Base-by-base conservation (phyloP, 2,113 vertebrate genomes). In the Zonotrichia leucophrys region DNA sequence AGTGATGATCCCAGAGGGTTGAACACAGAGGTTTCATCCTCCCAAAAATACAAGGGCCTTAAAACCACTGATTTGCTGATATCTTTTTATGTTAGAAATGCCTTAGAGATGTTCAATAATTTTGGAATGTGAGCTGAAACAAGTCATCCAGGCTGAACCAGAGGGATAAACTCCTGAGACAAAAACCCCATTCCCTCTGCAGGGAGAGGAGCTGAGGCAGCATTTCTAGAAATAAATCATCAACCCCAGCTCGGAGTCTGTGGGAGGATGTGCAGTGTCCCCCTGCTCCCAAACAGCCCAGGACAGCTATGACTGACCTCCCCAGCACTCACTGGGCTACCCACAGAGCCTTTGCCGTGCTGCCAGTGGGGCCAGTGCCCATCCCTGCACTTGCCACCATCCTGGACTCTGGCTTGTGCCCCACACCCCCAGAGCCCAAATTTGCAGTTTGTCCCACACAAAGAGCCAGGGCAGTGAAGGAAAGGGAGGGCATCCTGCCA, bases 401-500 rank as follows among this genome's bases (percentile, higher is more conserved):
- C 39, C 39, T 39, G 39, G 39, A 39, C 39, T 39, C 39, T 7
- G 2, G 5, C 39, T 33, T 0, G 0, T 37, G 37, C 24, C 23
- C 19, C 0, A 2, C 53, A 68, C 7, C 16, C 14, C 46, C 6
- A 0, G 3, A 3, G 1, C 17, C 64, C 6, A 27, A 58, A 89
- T 64, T 73, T 87, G 58, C 46, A 72, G 18, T 85, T 91, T 53
- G 28, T 33, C 31, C 27, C 12, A 0, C 6, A n/a, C 9, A 25
- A 53, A 2, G 25, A 68, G 81, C 49, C 68, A 70, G 83, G 31
- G 23, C n/a, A 25, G 76, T 12, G 31, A 12, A 24, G 58, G 58
- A 62, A 72, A 58, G 28, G 12, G 37, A 42, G 30, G 56, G 46
- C 90, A 94, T 80, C 75, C 90, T n/a, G 83, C 87, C 92, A 91